Conservation (phyloP, 2,113 vertebrate species). For the Platichthys stellatus region DNA sequence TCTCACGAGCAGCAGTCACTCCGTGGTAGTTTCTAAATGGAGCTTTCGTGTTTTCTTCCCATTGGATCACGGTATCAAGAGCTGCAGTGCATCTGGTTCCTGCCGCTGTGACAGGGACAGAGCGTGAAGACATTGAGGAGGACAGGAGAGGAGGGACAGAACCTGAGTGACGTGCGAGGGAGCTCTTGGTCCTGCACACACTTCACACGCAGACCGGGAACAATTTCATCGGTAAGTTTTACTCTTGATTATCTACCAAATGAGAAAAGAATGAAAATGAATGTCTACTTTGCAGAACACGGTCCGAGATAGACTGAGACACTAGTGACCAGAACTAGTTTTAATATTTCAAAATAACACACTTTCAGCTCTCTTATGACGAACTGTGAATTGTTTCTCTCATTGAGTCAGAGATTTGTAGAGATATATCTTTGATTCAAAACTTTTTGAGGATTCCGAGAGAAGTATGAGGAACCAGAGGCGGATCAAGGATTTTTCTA, state of each 20-base stretch:
- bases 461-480: neutral
- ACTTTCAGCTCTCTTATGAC: no score
- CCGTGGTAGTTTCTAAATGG: slow-evolving; percentile 51
- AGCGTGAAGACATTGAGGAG: neutral
- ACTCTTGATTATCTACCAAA: neutral
- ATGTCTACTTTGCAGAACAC: neutral
- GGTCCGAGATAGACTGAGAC: neutral
- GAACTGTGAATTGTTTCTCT: neutral
- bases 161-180: slow-evolving; percentile 22
- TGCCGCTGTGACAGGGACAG: slow-evolving; percentile 23
- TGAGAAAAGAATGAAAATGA: neutral
- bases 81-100: slow-evolving; percentile 10
- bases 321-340: no score
- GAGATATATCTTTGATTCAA: neutral
- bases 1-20: slow-evolving; percentile 2
- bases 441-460: neutral
- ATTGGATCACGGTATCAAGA: slow-evolving; percentile 41
- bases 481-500: no score
- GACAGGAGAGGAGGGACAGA: slow-evolving; percentile 25
- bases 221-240: slow-evolving; percentile 52
- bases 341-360: no score
- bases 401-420: neutral
- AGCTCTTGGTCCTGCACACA: neutral
- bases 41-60: slow-evolving; percentile 45
- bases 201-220: neutral